Evolutionary conservation across 2,113 vertebrate species (phyloP), one percentile per base, ranked within the genome.

Genomic region (Xenus cinereus): DNA sequence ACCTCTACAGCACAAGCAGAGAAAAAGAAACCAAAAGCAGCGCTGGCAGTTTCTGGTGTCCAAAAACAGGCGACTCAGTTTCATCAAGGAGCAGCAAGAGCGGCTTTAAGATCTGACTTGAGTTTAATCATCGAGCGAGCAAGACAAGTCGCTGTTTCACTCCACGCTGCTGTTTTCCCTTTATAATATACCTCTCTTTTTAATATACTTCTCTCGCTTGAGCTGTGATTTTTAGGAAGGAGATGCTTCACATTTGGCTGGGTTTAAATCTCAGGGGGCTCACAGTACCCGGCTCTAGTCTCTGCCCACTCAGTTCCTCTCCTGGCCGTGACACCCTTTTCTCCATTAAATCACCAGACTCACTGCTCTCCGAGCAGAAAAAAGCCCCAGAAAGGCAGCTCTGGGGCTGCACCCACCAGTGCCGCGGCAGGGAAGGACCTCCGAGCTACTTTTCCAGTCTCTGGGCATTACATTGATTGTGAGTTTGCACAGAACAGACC

Each of bases 271-370:
- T 26, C 7, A 19, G 15, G n/a, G 18, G 8, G 19, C 11, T 32
- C 6, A 1, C 0, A 30, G 43, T 1, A 26, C 33, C 83, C 26
- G 4, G 39, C 32, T 43, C 28, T 20, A 7, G 1, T 3, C 22
- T 33, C 37, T 79, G 39, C 10, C n/a, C 33, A 3, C 8, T 22
- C 33, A 35, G 51, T 6, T 33, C n/a, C 48, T 37, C 26, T 51
- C 77, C 56, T 66, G 26, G 45, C 28, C 39, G 7, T 13, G 30
- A 14, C 46, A 27, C 6, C 32, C 27, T 6, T 54, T 54, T 54
- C 9, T 6, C 30, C 13, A 7, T 41, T n/a, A 41, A 39, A 33
- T 4, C 35, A 14, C 41, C 32, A 0, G 1, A 6, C 7, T 14
- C 2, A 0, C 24, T 17, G 41, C 63, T 32, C 51, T 22, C 15